A percentile compares a stretch with the other conserved stretches of the same genome.
These are phyloP conservation scores for Labrus mixtus DNA, from an alignment of 2,113 vertebrate genomes.

Conservation along the genomic window DNA sequence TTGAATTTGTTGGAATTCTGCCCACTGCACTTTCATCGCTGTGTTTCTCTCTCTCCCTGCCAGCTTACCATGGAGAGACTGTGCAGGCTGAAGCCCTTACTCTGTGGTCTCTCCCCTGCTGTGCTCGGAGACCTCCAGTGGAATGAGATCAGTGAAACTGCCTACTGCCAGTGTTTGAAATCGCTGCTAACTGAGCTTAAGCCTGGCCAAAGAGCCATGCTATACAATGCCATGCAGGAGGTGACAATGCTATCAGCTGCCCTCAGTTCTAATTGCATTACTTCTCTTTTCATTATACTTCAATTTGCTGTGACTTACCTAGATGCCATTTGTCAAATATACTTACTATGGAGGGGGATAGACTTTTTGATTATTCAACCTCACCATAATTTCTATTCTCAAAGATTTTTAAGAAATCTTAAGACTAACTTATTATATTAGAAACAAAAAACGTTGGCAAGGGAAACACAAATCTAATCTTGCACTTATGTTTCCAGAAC, in stretches of 20 bases:
- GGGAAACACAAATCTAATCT: background rate
- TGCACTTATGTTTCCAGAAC: background rate
- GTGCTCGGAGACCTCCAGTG: slow-evolving; percentile 80
- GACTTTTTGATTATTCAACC: background rate
- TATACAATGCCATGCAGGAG: slow-evolving; percentile 85
- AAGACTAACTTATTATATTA: background rate
- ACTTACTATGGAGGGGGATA: background rate
- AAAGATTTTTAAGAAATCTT: background rate
- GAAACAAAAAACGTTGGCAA: too few relatives aligned
- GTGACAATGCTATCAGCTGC: slow-evolving; percentile 66
- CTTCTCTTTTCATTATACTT: slow-evolving; percentile 2
- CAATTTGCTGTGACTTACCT: background rate
- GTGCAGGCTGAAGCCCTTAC: slow-evolving; percentile 84
- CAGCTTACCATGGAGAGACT: slow-evolving; percentile 79
- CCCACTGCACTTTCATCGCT: slow-evolving; percentile 15
- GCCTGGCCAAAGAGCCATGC: slow-evolving; percentile 84
- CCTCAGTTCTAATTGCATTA: slow-evolving; percentile 10
- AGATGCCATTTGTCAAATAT: background rate
- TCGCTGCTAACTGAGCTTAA: slow-evolving; percentile 82
- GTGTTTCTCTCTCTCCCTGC: slow-evolving; percentile 37
- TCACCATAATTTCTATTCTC: background rate
- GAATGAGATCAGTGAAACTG: slow-evolving; percentile 65
- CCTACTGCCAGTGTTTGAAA: slow-evolving; percentile 85
- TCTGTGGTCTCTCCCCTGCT: slow-evolving; percentile 83
- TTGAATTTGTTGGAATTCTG: slow-evolving; percentile 10